phyloP scores from a whole-genome alignment of 53 echinoderm and acorn worm genomes.

The Zoroaster sp. region DNA sequence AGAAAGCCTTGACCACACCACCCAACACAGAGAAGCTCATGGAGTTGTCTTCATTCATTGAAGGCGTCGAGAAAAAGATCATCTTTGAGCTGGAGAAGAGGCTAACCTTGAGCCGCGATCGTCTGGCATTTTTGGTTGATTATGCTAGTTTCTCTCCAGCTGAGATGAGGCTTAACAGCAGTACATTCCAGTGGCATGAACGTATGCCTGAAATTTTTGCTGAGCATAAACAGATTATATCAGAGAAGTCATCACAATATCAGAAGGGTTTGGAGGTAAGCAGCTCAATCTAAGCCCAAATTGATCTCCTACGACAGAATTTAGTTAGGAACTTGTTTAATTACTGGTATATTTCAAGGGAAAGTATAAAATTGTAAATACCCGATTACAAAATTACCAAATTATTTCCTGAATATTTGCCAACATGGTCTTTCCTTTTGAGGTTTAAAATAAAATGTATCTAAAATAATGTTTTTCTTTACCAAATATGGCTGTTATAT shows the following conservation, averaged over 20 bases:
- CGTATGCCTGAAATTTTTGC: conserved; percentile 97
- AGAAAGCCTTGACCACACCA: conserved; percentile 96
- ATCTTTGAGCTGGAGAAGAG: conserved; percentile 91
- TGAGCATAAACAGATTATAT: conserved; percentile 91
- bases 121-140: conserved; percentile 93
- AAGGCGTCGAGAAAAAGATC: conserved; percentile 86
- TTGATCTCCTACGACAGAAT: too few species aligned
- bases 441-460: too few species aligned
- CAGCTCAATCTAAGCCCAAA: neutral
- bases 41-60: conserved; percentile 85
- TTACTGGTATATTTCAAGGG: too few species aligned
- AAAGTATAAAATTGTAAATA: too few species aligned
- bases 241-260: conserved; percentile 88
- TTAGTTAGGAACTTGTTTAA: too few species aligned
- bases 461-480: too few species aligned
- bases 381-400: too few species aligned
- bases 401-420: too few species aligned
- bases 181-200: conserved; percentile 99
- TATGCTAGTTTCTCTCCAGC: conserved; percentile 97
- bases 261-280: conserved; percentile 93
- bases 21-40: conserved; percentile 97
- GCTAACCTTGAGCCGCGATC: conserved; percentile 84
- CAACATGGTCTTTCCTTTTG: too few species aligned
- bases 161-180: conserved; percentile 99
- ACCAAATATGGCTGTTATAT: too few species aligned